Percentiles rank a stretch among this genome's conserved stretches.
These are phyloP conservation scores for Pocillopora damicornis DNA, from an alignment of 64 coral and sea anemone genomes.

Conservation along the genomic window DNA sequence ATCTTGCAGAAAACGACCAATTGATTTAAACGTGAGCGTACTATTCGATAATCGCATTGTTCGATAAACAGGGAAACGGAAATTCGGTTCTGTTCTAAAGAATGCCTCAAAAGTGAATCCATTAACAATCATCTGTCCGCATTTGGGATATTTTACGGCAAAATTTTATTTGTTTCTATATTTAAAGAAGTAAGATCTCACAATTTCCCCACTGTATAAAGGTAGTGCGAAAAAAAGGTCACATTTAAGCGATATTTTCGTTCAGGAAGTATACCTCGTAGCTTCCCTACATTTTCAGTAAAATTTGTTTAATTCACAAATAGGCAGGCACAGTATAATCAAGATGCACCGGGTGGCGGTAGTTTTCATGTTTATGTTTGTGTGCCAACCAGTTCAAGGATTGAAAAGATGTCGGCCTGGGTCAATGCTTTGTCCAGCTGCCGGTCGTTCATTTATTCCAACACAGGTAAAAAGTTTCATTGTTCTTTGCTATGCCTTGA, in stretches of 20 bases:
- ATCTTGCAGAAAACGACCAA: constrained; percentile 12
- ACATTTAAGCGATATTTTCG: not conserved
- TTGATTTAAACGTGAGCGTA: not conserved
- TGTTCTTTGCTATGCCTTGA: not conserved
- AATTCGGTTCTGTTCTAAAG: not conserved
- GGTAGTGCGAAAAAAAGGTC: not conserved
- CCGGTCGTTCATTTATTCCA: not conserved
- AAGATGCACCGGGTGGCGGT: not conserved
- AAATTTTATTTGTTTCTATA: not conserved
- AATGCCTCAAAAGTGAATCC: not conserved
- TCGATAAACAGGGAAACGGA: not conserved
- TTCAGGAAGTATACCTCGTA: not conserved
- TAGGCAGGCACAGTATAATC: not conserved
- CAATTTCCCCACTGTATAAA: not conserved
- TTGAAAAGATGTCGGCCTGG: constrained; percentile 8
- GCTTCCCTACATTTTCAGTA: not conserved
- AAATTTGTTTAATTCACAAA: not conserved
- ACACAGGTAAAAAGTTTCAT: not conserved
- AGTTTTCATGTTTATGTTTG: not conserved
- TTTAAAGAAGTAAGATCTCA: not conserved
- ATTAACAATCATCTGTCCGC: not conserved
- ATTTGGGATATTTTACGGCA: not conserved
- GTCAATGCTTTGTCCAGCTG: not conserved
- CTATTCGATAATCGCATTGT: not conserved
- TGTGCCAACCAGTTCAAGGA: not conserved